A percentile compares a stretch with the other conserved stretches of the same genome.
Evolutionary conservation across 2,113 vertebrate genomes (phyloP).

Genomic region (Garra rufa): DNA sequence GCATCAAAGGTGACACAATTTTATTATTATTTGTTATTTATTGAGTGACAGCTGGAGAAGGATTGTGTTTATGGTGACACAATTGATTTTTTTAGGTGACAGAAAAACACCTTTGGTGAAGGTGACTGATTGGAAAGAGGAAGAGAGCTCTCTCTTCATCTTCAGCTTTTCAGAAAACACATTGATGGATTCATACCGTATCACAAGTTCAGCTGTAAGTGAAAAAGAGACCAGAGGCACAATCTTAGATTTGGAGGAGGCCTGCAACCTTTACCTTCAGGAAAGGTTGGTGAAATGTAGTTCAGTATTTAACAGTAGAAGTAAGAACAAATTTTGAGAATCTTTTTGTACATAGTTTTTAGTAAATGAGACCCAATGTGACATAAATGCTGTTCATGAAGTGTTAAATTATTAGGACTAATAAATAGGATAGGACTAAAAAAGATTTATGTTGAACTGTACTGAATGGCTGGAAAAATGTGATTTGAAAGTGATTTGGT

Average conservation of each 20-base stretch:
- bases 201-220: not conserved
- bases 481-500: no score
- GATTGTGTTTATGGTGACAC: not conserved
- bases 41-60: not conserved
- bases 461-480: not conserved
- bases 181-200: constrained; percentile 48
- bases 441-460: not conserved
- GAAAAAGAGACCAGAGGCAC: constrained; percentile 29
- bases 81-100: constrained; percentile 60
- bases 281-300: constrained; percentile 63
- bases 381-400: not conserved
- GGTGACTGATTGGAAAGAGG: not conserved
- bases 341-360: not conserved
- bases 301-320: not conserved
- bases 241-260: constrained; percentile 55
- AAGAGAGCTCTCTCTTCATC: constrained; percentile 63
- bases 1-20: not conserved
- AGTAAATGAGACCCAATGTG: not conserved
- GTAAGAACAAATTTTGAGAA: not conserved
- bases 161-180: constrained; percentile 61
- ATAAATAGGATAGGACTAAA: not conserved
- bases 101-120: constrained; percentile 20
- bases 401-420: not conserved
- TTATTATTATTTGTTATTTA: not conserved
- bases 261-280: constrained; percentile 65